Conservation (phyloP, 2,888 invertebrate genomes). For the Ischnus inquisitorius region DNA sequence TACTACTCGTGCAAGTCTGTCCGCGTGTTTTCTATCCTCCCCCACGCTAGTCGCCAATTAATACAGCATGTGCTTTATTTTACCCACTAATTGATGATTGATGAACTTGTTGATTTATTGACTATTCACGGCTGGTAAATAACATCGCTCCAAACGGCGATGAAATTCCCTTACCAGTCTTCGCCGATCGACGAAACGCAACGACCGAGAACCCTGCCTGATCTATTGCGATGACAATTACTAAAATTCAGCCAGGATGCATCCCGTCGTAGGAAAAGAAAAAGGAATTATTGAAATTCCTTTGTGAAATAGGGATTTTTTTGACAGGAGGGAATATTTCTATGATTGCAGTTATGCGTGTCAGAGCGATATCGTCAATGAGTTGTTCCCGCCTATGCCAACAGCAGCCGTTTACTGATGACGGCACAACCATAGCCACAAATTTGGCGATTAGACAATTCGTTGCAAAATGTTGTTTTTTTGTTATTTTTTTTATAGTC, state of each 20-base stretch:
- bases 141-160: slow-evolving; percentile 3
- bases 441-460: slow-evolving; percentile 50
- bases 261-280: slow-evolving; percentile 13
- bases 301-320: slow-evolving; percentile 55
- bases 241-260: slow-evolving; percentile 28
- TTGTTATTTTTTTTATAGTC: slow-evolving; percentile 29
- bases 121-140: neutral
- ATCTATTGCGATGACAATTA: slow-evolving; percentile 3
- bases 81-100: neutral
- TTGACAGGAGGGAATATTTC: slow-evolving; percentile 84
- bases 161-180: neutral
- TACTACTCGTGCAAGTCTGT: neutral
- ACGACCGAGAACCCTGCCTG: slow-evolving; percentile 10
- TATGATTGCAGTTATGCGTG: slow-evolving; percentile 96
- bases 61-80: slow-evolving; percentile 51
- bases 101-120: slow-evolving; percentile 10
- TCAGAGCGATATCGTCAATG: slow-evolving; percentile 97
- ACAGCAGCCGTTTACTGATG: slow-evolving; percentile 78
- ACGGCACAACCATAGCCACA: slow-evolving; percentile 71
- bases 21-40: neutral
- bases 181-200: slow-evolving; percentile 12
- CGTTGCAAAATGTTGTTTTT: neutral
- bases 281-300: slow-evolving; percentile 39
- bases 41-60: slow-evolving; percentile 6
- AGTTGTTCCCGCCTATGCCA: slow-evolving; percentile 92